A percentile compares a stretch with the other conserved stretches of the same genome.
phyloP scores from a whole-genome alignment of 2,113 vertebrate species.

The Prionailurus viverrinus region DNA sequence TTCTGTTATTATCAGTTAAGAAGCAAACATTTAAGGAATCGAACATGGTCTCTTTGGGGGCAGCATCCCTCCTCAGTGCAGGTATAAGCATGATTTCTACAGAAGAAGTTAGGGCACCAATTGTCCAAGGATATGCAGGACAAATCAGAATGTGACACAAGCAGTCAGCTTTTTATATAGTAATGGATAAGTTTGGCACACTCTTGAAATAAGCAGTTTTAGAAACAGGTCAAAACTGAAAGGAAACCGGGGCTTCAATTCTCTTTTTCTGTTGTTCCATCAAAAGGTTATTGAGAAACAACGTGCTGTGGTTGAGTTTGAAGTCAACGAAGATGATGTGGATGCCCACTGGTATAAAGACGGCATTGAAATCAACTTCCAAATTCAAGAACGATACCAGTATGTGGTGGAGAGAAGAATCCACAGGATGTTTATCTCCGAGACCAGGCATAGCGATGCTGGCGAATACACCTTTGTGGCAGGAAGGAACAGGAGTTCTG shows the following conservation, averaged over 20 bases:
- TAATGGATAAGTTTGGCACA: neutral
- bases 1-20: constrained; percentile 34
- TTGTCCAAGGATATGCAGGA: neutral
- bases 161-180: neutral
- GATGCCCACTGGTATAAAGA: constrained; percentile 97
- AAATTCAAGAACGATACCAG: constrained; percentile 92
- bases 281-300: constrained; percentile 96
- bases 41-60: neutral
- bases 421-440: constrained; percentile 95
- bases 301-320: constrained; percentile 95
- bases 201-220: neutral
- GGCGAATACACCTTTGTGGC: constrained; percentile 97
- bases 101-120: neutral
- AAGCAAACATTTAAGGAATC: constrained; percentile 27
- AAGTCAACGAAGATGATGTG: constrained; percentile 97
- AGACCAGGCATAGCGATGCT: constrained; percentile 94
- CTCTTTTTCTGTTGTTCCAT: constrained; percentile 5
- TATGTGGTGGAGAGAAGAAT: constrained; percentile 93
- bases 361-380: constrained; percentile 94
- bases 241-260: constrained; percentile 38
- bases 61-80: neutral
- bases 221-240: neutral
- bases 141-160: neutral
- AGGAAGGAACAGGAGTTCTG: constrained; percentile 93
- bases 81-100: neutral